Conservation (phyloP, 2,797 vertebrate genomes). For the Zenarchopterus dispar region DNA sequence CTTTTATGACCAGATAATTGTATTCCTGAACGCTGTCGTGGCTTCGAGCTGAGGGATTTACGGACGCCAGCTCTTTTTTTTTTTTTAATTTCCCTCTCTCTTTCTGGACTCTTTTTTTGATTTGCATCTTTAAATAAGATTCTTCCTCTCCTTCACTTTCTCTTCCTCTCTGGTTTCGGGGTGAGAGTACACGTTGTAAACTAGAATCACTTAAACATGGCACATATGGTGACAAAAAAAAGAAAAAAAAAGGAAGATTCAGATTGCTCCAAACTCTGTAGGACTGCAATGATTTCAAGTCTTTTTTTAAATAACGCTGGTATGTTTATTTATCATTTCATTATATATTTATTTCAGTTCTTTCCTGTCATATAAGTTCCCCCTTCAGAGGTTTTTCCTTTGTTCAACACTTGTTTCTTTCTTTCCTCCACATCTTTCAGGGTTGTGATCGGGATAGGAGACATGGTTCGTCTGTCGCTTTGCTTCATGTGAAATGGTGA, state of each 20-base stretch:
- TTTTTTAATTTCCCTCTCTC: not conserved
- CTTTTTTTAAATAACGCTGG: constrained; percentile 77
- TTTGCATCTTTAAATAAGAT: not conserved
- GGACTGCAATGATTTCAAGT: constrained; percentile 23
- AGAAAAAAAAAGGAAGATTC: constrained; percentile 12
- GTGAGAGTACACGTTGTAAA: constrained; percentile 1
- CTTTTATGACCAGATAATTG: constrained; percentile 4
- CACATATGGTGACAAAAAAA: constrained; percentile 10
- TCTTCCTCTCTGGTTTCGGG: not conserved
- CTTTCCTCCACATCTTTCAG: constrained; percentile 17
- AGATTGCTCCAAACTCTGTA: constrained; percentile 27
- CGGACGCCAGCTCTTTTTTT: not conserved
- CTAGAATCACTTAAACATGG: not conserved
- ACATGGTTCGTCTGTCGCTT: not conserved
- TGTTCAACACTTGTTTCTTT: constrained; percentile 5
- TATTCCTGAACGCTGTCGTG: no score
- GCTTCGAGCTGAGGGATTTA: no score
- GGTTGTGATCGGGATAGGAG: constrained; percentile 46
- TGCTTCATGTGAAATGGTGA: constrained; percentile 17
- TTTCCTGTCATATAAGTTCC: constrained; percentile 28
- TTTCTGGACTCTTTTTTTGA: not conserved
- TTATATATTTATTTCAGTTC: constrained; percentile 76
- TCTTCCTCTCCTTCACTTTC: not conserved
- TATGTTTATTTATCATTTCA: constrained; percentile 75
- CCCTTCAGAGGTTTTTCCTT: constrained; percentile 24